Conservation (phyloP, 2,113 vertebrate species). For the Tamias sibiricus region DNA sequence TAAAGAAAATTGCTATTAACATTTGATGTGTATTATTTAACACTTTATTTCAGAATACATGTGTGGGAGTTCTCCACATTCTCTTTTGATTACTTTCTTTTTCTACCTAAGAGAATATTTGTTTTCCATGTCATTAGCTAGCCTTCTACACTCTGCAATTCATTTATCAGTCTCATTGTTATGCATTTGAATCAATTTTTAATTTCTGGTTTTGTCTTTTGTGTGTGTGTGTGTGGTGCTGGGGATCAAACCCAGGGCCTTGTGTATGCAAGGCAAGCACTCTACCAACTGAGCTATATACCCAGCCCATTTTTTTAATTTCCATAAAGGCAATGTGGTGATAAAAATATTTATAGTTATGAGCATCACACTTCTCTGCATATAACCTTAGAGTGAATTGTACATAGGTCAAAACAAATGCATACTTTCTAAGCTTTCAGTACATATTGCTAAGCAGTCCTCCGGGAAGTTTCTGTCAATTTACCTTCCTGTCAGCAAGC, state of each 20-base stretch:
- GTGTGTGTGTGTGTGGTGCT: no score
- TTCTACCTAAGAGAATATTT: background rate
- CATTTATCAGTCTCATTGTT: background rate
- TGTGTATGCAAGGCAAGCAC: no score
- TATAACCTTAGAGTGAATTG: background rate
- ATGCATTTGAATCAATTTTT: background rate
- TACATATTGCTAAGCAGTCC: background rate
- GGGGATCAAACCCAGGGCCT: no score
- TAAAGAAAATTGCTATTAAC: background rate
- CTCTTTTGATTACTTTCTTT: background rate
- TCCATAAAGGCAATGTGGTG: background rate
- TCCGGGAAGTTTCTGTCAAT: background rate
- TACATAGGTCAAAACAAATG: background rate
- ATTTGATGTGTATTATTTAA: background rate
- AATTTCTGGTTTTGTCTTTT: no score
- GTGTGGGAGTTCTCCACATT: background rate
- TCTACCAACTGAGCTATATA: no score
- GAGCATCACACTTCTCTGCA: background rate
- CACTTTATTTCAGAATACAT: background rate
- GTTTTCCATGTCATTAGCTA: background rate
- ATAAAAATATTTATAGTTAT: background rate
- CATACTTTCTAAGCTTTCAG: background rate
- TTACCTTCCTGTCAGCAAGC: background rate
- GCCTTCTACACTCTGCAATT: background rate
- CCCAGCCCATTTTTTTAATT: background rate